A percentile compares a stretch with the other conserved stretches of the same genome.
These are phyloP conservation scores for Balaenoptera acutorostrata DNA, from an alignment of 2,113 vertebrate species.

Conservation along the genomic window DNA sequence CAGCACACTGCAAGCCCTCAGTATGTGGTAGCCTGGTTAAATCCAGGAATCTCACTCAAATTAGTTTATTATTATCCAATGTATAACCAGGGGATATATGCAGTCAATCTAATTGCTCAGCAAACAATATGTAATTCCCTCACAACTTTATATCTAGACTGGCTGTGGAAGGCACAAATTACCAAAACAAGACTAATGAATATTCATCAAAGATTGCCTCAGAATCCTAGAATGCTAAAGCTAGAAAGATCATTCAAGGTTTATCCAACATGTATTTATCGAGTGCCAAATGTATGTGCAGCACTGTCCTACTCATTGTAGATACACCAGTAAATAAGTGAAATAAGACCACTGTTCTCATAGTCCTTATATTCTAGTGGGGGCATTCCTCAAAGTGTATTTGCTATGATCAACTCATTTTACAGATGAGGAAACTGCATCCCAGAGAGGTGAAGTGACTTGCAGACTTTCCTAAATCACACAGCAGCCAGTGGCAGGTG, in stretches of 20 bases:
- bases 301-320: neutral
- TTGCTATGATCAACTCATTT: neutral
- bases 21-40: neutral
- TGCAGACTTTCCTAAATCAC: neutral
- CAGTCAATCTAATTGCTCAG: neutral
- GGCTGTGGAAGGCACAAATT: neutral
- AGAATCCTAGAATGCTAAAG: neutral
- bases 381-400: too few species aligned
- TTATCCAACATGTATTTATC: neutral
- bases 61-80: neutral
- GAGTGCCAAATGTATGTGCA: neutral
- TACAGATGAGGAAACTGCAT: neutral
- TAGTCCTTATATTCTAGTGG: neutral
- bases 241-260: neutral
- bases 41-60: neutral
- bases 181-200: neutral
- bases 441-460: neutral
- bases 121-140: neutral
- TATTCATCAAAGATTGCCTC: neutral
- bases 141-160: neutral
- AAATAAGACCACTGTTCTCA: neutral
- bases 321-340: neutral
- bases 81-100: neutral
- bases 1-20: neutral
- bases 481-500: neutral